Percentiles rank a stretch among this genome's conserved stretches.
Evolutionary conservation across 1,140 invertebrate species (phyloP).

Genomic region (Platorchestia sp.): DNA sequence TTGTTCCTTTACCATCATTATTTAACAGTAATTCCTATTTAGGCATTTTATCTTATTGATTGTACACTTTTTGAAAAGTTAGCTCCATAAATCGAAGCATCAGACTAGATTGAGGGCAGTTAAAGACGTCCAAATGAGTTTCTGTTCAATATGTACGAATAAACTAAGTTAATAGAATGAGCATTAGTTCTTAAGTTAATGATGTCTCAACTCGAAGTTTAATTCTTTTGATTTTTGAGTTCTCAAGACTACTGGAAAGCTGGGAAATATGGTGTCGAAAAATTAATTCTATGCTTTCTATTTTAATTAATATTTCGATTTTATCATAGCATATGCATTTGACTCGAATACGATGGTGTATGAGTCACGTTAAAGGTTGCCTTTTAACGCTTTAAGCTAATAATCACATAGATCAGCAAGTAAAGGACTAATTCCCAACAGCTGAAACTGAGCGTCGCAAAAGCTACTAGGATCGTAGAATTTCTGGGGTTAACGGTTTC

Average conservation of each 20-base stretch:
- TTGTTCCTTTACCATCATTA: no score
- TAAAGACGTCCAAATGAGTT: background rate
- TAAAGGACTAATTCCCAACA: background rate
- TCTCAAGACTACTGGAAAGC: background rate
- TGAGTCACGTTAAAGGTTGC: no score
- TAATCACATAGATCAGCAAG: background rate
- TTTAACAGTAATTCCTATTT: no score
- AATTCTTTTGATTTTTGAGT: background rate
- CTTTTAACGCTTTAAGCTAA: background rate
- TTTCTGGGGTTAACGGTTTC: background rate
- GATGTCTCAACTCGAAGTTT: background rate
- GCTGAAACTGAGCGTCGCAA: conserved; percentile 15
- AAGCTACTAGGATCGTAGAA: background rate
- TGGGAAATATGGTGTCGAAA: background rate
- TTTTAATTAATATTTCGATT: no score
- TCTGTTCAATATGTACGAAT: background rate
- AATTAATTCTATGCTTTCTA: no score
- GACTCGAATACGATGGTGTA: no score
- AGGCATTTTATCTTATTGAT: no score
- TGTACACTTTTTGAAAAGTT: no score
- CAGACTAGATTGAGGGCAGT: background rate
- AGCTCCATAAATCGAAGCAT: background rate
- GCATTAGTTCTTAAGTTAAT: background rate
- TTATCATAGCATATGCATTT: no score
- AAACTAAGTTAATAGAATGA: background rate